phyloP scores from a whole-genome alignment of 2,888 invertebrate genomes.

The Sussaba pulchella region DNA sequence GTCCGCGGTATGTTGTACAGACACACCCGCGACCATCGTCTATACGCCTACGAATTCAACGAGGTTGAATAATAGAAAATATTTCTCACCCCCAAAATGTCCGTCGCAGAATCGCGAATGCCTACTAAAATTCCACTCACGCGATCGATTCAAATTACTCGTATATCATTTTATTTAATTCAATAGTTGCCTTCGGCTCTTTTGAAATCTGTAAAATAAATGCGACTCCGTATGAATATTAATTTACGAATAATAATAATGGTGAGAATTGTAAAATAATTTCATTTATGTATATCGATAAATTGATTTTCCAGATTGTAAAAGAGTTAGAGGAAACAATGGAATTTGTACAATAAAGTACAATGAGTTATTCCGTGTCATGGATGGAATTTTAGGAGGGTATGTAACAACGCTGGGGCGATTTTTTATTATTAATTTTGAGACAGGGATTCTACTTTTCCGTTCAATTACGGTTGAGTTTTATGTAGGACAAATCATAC shows the following conservation, averaged over 20 bases:
- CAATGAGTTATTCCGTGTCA: neutral
- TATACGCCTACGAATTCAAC: neutral
- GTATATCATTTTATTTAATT: conserved; percentile 12
- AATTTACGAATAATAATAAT: too few relatives aligned
- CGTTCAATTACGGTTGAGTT: too few relatives aligned
- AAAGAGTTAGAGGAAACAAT: conserved; percentile 17
- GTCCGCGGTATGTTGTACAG: neutral
- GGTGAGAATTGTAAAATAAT: too few relatives aligned
- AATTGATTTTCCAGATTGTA: too few relatives aligned
- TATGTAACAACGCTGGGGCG: too few relatives aligned
- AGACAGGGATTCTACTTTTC: too few relatives aligned
- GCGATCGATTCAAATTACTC: conserved; percentile 28
- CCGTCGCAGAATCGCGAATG: conserved; percentile 25
- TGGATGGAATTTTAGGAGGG: too few relatives aligned
- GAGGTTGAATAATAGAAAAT: conserved; percentile 62
- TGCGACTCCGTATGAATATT: neutral
- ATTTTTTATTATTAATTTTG: too few relatives aligned
- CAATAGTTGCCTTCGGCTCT: neutral
- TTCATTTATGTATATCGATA: too few relatives aligned
- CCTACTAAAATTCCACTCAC: conserved; percentile 28
- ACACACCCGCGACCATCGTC: neutral
- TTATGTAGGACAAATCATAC: too few relatives aligned
- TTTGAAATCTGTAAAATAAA: neutral
- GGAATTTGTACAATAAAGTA: conserved; percentile 17
- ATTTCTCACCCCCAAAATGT: conserved; percentile 26